Conservation (phyloP, 37 sponge, comb jelly and placozoan genomes). For the Aplysina aerophoba region DNA sequence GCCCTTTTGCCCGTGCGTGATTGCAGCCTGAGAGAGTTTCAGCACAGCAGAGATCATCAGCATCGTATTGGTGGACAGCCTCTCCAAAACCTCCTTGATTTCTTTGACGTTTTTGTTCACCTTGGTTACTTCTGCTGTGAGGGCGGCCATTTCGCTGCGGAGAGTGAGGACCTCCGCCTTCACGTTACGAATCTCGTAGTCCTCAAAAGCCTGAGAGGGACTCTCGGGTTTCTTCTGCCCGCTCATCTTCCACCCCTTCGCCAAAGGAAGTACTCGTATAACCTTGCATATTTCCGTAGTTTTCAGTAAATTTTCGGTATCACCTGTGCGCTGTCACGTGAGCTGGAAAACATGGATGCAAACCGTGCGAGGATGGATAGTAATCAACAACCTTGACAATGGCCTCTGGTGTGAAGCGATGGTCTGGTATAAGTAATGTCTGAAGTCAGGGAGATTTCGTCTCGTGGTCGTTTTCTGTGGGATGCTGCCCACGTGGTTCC, state of each 20-base stretch:
- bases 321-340: too few species aligned
- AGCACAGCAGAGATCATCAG: slow-evolving; percentile 1
- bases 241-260: background rate
- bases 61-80: slow-evolving; percentile 5
- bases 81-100: slow-evolving; percentile 1
- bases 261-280: background rate
- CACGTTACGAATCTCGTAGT: background rate
- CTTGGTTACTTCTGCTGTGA: background rate
- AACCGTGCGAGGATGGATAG: too few species aligned
- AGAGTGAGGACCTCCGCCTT: slow-evolving; percentile 7
- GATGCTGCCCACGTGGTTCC: too few species aligned
- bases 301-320: background rate
- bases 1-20: slow-evolving; percentile 1
- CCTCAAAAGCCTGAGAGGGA: background rate
- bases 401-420: too few species aligned
- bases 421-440: too few species aligned
- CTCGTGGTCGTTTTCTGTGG: too few species aligned
- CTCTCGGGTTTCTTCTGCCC: slow-evolving; percentile 2
- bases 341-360: too few species aligned
- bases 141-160: slow-evolving; percentile 16
- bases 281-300: background rate
- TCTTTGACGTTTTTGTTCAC: slow-evolving; percentile 12
- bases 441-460: too few species aligned
- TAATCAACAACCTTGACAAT: too few species aligned
- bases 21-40: slow-evolving; percentile 7